Percentiles rank a stretch among this genome's conserved stretches.
These are phyloP conservation scores for Pandemis heparana DNA, from an alignment of 2,888 invertebrate genomes.

Conservation along the genomic window DNA sequence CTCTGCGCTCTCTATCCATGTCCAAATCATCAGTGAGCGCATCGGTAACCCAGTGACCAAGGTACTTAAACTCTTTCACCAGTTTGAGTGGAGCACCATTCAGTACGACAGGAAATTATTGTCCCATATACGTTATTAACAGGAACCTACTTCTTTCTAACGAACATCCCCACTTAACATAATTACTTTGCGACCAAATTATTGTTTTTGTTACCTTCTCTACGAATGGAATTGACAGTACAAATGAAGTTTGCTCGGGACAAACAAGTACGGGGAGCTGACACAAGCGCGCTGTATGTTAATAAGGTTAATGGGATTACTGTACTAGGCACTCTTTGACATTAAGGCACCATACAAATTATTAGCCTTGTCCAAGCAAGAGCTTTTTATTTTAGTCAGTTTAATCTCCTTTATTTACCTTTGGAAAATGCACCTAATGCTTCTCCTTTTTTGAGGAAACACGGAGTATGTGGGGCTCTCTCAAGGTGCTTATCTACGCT, in stretches of 20 bases:
- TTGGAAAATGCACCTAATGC: too few species aligned
- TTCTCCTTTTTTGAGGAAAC: too few species aligned
- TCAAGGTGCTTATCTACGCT: too few species aligned
- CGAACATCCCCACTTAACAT: slow-evolving; percentile 4
- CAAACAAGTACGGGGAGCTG: background rate
- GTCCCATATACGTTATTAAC: background rate
- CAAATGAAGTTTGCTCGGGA: slow-evolving; percentile 5
- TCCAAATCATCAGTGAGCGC: too few species aligned
- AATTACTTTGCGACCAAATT: slow-evolving; percentile 5
- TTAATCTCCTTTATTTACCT: too few species aligned
- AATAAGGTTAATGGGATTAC: slow-evolving; percentile 4
- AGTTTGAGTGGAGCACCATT: too few species aligned
- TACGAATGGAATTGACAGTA: background rate
- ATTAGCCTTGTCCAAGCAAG: background rate
- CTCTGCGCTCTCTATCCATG: too few species aligned
- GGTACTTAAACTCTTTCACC: too few species aligned
- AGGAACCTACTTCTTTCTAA: background rate
- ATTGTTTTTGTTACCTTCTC: background rate
- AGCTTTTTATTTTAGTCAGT: too few species aligned
- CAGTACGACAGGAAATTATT: background rate
- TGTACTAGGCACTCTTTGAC: slow-evolving; percentile 3
- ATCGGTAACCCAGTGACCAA: too few species aligned
- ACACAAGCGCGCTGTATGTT: background rate
- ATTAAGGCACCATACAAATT: slow-evolving; percentile 5
- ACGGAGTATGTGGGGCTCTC: too few species aligned